Base-by-base conservation (phyloP, 2,888 invertebrate species). In the Hyalella azteca region DNA sequence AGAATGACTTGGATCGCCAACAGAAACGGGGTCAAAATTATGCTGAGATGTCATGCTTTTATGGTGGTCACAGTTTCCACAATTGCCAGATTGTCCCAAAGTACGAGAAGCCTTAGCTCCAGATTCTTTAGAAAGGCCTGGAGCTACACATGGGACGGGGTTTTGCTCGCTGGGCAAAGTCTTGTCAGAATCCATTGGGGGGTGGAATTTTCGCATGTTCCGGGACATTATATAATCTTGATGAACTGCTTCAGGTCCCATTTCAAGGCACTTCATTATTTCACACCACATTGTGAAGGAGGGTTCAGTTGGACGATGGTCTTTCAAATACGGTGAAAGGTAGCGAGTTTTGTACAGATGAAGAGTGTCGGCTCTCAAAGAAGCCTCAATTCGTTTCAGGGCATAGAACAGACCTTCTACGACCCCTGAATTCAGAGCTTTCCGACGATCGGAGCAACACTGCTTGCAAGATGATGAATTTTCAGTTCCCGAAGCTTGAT, bases 231-330 rank as follows among this genome's bases (percentile, higher is more conserved):
- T 22, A 54, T 54, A 66, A 66, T 66, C 66, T 39, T 39, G 66
- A 66, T 66, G 66, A 19, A 66, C 36, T 36, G 66, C 36, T 66
- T 66, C 66, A 36, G 66, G 66, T 3, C 66, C 66, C 29, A 66
- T 36, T 36, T 66, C 66, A 32, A 66, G 66, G 19, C 66, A 66
- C n/a, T 66, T 66, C 66, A 66, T 66, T 19, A 66, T 66, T 39
- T 66, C 66, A 36, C 66, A 66, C 66, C 66, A 66, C 39, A 66
- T 66, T 36, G 36, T 9, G 36, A 66, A 66, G 19, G 66, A 32
- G 0, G 66, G 66, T 19, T 66, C 66, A 19, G 36, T 66, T 15
- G 66, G 66, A 66, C 66, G 66, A 36, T 66, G 66, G 36, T 66
- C 66, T 4, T 3, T 22, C 4, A 66, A 7, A 36, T 39, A 66